Evolutionary conservation across 2,797 vertebrate species (phyloP).

Genomic region (Crax fasciolata): DNA sequence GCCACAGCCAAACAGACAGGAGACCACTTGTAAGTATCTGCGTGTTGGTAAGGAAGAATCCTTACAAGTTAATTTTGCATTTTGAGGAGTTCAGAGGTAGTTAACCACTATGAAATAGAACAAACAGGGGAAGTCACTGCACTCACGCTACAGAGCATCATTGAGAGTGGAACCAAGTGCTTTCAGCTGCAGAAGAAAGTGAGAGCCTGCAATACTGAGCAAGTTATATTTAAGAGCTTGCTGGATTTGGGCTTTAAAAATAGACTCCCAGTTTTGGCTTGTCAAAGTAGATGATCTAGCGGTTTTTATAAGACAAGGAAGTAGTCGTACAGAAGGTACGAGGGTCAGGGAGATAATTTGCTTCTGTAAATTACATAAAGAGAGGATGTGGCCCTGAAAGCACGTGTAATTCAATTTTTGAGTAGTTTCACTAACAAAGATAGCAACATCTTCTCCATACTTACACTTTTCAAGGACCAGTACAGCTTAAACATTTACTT

Average conservation of each 20-base stretch:
- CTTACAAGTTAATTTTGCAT: background rate
- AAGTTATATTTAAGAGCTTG: background rate
- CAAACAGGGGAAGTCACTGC: background rate
- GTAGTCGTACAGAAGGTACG: background rate
- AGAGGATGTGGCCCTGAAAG: background rate
- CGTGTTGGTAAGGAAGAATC: background rate
- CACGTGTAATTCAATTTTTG: background rate
- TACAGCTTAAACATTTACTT: conserved; percentile 30
- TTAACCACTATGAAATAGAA: background rate
- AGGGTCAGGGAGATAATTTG: conserved; percentile 35
- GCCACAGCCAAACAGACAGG: background rate
- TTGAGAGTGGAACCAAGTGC: background rate
- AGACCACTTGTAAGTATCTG: background rate
- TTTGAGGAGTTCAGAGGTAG: background rate
- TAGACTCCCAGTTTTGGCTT: background rate
- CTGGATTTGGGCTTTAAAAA: background rate
- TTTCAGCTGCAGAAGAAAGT: background rate
- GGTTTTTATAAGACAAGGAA: conserved; percentile 40
- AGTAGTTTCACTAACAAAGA: conserved; percentile 26
- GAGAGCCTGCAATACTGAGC: background rate
- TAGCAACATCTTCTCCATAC: conserved; percentile 1
- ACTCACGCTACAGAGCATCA: rapidly evolving
- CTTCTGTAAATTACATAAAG: conserved; percentile 39
- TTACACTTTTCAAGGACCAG: conserved; percentile 39
- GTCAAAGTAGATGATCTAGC: conserved; percentile 34